A percentile compares a stretch with the other conserved stretches of the same genome.
Evolutionary conservation across 2,888 invertebrate genomes (phyloP).

Genomic region (Hermodice carunculata): DNA sequence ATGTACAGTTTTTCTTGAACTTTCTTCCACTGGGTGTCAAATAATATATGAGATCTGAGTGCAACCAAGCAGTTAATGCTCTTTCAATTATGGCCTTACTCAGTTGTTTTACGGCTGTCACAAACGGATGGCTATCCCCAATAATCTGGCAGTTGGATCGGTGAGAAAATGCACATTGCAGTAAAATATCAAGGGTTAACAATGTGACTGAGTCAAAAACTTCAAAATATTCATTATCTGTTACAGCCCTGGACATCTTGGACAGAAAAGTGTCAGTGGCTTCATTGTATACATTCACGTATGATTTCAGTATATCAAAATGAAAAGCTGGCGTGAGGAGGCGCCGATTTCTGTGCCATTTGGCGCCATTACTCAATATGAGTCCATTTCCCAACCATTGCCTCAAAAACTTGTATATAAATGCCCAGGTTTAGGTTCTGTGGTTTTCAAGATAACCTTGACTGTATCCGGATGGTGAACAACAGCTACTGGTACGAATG

Average conservation of each 20-base stretch:
- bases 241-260: conserved; percentile 40
- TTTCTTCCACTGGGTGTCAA: conserved; percentile 46
- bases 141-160: conserved; percentile 46
- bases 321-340: conserved; percentile 48
- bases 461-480: conserved; percentile 1
- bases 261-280: conserved; percentile 40
- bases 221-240: conserved; percentile 46
- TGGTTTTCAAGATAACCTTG: neutral
- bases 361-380: conserved; percentile 37
- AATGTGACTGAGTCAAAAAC: conserved; percentile 40
- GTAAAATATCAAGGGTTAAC: conserved; percentile 53
- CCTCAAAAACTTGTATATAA: no score
- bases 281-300: conserved; percentile 42
- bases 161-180: conserved; percentile 60
- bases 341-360: conserved; percentile 42
- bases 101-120: conserved; percentile 47
- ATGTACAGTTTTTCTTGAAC: conserved; percentile 53
- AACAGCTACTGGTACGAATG: neutral
- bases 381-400: conserved; percentile 49
- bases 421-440: no score
- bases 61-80: no score
- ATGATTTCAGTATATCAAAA: conserved; percentile 45
- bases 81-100: no score
- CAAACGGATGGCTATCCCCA: conserved; percentile 48
- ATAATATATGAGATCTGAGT: conserved; percentile 44